phyloP scores from a whole-genome alignment of 2,888 invertebrate genomes.

The Argyresthia albistria region DNA sequence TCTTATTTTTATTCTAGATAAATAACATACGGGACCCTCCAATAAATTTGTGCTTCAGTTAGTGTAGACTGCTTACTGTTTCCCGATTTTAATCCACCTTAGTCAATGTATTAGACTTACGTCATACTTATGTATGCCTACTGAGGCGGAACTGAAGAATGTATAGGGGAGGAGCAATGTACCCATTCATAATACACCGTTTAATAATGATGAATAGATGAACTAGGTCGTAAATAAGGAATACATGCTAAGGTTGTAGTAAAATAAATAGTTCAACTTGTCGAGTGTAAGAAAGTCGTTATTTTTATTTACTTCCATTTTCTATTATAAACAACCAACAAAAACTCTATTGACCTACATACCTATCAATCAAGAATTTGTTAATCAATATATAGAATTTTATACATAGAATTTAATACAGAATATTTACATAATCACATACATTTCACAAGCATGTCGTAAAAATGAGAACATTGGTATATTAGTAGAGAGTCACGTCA shows the following conservation, averaged over 20 bases:
- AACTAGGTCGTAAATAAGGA: background rate
- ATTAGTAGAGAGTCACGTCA: conserved; percentile 19
- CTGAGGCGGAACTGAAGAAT: background rate
- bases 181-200: background rate
- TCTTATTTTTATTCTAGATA: too few relatives aligned
- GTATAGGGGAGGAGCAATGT: background rate
- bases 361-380: too few relatives aligned
- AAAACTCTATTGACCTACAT: too few relatives aligned
- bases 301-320: background rate
- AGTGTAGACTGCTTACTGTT: background rate
- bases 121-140: background rate
- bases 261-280: background rate
- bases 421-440: too few relatives aligned
- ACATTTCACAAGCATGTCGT: background rate
- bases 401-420: too few relatives aligned
- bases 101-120: background rate
- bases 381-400: too few relatives aligned
- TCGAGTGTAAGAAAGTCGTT: background rate
- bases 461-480: background rate
- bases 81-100: background rate
- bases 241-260: background rate
- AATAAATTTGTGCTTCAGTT: background rate
- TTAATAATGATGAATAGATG: background rate
- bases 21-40: background rate
- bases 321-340: too few relatives aligned